These are phyloP conservation scores for Polyergus mexicanus DNA, from an alignment of 1,140 invertebrate species.

Conservation along the genomic window DNA sequence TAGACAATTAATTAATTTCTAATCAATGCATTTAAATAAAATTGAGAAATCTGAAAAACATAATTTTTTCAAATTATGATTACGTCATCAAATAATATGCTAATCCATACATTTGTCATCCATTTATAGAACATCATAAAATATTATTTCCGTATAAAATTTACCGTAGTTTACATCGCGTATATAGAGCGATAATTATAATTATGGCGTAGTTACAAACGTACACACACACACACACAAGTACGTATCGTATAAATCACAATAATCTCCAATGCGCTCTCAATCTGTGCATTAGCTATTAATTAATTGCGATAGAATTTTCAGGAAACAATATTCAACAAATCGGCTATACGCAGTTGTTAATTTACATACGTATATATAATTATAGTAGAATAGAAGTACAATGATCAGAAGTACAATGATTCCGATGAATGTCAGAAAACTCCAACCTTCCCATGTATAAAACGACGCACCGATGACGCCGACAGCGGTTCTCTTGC, in stretches of 20 bases:
- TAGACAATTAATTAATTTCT: neutral
- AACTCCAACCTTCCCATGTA: slow-evolving; percentile 67
- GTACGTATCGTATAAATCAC: slow-evolving; percentile 3
- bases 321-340: neutral
- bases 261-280: slow-evolving; percentile 16
- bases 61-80: neutral
- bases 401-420: slow-evolving; percentile 5
- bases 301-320: neutral
- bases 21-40: neutral
- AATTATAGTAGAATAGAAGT: slow-evolving; percentile 60
- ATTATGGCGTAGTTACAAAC: neutral
- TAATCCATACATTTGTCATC: neutral
- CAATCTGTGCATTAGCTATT: neutral
- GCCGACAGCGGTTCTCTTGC: neutral
- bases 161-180: neutral
- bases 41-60: neutral
- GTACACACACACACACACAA: no score
- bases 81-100: neutral
- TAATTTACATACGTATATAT: slow-evolving; percentile 54
- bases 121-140: neutral
- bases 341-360: neutral
- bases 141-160: slow-evolving; percentile 2
- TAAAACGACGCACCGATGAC: slow-evolving; percentile 39
- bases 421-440: slow-evolving; percentile 61
- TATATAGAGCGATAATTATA: slow-evolving; percentile 19